Percentiles rank a stretch among this genome's conserved stretches.
Conservation (phyloP, 2,888 invertebrate species). For the Eulithis testata region DNA sequence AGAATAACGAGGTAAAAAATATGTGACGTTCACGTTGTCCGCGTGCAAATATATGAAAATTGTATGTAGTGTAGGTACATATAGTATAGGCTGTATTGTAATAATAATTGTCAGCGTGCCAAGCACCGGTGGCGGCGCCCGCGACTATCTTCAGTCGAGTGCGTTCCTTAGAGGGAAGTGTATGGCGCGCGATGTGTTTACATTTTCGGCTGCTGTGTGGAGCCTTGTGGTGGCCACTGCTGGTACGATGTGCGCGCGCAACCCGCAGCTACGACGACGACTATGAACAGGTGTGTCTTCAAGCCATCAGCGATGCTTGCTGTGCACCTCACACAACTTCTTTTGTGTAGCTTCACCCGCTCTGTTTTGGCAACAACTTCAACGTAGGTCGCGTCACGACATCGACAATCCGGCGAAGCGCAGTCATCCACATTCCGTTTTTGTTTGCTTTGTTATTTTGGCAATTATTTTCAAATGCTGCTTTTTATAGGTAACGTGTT, state of each 20-base stretch:
- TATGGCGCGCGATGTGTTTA: slow-evolving; percentile 82
- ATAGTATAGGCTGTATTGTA: slow-evolving; percentile 44
- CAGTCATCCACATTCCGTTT: slow-evolving; percentile 72
- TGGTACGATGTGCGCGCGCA: slow-evolving; percentile 76
- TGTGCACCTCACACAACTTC: slow-evolving; percentile 62
- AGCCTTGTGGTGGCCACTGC: slow-evolving; percentile 81
- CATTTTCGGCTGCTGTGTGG: slow-evolving; percentile 81
- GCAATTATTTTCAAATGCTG: slow-evolving; percentile 61
- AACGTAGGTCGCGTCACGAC: slow-evolving; percentile 55
- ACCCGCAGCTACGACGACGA: slow-evolving; percentile 75
- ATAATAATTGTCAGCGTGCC: slow-evolving; percentile 82
- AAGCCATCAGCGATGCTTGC: slow-evolving; percentile 59
- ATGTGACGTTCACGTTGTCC: slow-evolving; percentile 59
- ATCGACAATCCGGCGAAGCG: slow-evolving; percentile 56
- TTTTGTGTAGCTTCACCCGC: slow-evolving; percentile 71
- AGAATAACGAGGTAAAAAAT: slow-evolving; percentile 38
- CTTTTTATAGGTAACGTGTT: slow-evolving; percentile 71
- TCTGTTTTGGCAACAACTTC: slow-evolving; percentile 63
- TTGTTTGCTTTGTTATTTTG: slow-evolving; percentile 65
- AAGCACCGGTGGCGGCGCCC: slow-evolving; percentile 69
- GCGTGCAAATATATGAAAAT: slow-evolving; percentile 74
- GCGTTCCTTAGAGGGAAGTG: slow-evolving; percentile 80
- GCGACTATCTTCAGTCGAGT: slow-evolving; percentile 80
- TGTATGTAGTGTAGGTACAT: slow-evolving; percentile 44
- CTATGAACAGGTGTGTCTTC: slow-evolving; percentile 79